phyloP scores from a whole-genome alignment of 2,797 vertebrate species.

The Intellagama lesueurii region DNA sequence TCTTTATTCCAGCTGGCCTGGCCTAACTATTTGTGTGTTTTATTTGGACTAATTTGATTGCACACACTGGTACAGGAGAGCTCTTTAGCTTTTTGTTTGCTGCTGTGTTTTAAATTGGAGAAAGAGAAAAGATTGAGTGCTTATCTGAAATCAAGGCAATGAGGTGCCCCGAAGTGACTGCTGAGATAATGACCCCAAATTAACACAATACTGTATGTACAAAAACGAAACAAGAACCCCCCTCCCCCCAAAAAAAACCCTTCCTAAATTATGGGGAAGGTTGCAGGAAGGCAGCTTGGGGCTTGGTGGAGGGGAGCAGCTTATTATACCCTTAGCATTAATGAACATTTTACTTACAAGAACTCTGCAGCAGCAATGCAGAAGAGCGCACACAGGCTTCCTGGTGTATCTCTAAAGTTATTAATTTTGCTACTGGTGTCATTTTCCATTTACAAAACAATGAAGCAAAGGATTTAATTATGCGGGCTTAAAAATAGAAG shows the following conservation, averaged over 20 bases:
- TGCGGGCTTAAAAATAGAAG: conserved; percentile 39
- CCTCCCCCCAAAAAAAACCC: not conserved
- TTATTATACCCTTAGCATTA: conserved; percentile 53
- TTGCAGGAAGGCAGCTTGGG: not conserved
- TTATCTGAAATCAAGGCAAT: conserved; percentile 38
- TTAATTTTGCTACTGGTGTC: conserved; percentile 38
- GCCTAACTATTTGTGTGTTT: rapidly evolving
- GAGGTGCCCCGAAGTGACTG: conserved; percentile 38
- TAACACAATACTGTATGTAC: conserved; percentile 49
- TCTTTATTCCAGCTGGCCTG: not conserved
- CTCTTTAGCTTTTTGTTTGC: conserved; percentile 32
- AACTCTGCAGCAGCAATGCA: not conserved
- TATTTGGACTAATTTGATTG: conserved; percentile 20
- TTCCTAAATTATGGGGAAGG: conserved; percentile 42
- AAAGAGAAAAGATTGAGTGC: conserved; percentile 12
- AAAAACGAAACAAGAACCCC: conserved; percentile 21
- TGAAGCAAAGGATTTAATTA: not conserved
- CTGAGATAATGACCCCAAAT: conserved; percentile 50
- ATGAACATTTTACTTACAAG: conserved; percentile 49
- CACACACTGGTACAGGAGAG: not conserved
- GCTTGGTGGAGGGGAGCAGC: not conserved
- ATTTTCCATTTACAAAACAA: conserved; percentile 21
- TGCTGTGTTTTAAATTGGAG: conserved; percentile 41
- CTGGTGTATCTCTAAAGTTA: conserved; percentile 43
- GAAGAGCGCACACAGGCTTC: conserved; percentile 24